Conservation (phyloP, 2,113 vertebrate genomes). For the Dunckerocampus dactyliophorus region DNA sequence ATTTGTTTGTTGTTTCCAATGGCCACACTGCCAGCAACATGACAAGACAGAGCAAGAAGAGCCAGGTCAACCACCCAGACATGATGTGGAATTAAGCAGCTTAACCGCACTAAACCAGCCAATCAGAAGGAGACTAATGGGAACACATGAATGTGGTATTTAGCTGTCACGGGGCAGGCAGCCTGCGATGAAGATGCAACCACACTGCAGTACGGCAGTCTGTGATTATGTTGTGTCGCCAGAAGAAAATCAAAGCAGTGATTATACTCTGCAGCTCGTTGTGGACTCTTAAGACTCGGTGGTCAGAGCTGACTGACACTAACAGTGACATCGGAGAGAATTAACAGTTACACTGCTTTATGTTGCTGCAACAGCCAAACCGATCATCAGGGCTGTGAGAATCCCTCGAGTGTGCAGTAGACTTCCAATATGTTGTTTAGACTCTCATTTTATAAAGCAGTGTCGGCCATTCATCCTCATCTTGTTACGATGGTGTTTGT, state of each 20-base stretch:
- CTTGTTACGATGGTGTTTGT: too few species aligned
- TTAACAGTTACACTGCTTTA: slow-evolving; percentile 27
- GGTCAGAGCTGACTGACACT: slow-evolving; percentile 59
- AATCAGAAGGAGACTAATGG: slow-evolving; percentile 62
- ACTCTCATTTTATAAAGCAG: slow-evolving; percentile 1
- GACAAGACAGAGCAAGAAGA: slow-evolving; percentile 28
- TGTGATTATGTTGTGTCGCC: slow-evolving; percentile 53
- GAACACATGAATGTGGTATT: slow-evolving; percentile 50
- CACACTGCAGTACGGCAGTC: slow-evolving; percentile 40
- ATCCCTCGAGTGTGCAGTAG: slow-evolving; percentile 13
- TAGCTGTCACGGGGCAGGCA: slow-evolving; percentile 60
- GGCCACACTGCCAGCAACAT: slow-evolving; percentile 37
- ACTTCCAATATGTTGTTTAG: slow-evolving; percentile 33
- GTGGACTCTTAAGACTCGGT: slow-evolving; percentile 39
- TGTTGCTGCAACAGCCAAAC: slow-evolving; percentile 15
- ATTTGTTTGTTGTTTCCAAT: slow-evolving; percentile 64
- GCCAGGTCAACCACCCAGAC: slow-evolving; percentile 45
- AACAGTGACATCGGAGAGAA: slow-evolving; percentile 38
- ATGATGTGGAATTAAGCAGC: slow-evolving; percentile 60
- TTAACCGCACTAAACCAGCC: slow-evolving; percentile 46
- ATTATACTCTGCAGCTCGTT: slow-evolving; percentile 52
- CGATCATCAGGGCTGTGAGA: slow-evolving; percentile 41
- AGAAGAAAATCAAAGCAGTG: slow-evolving; percentile 64
- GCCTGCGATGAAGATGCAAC: slow-evolving; percentile 48
- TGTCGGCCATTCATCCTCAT: slow-evolving; percentile 19